Base-by-base conservation (phyloP, 1,140 invertebrate species). In the Sinonovacula constricta region DNA sequence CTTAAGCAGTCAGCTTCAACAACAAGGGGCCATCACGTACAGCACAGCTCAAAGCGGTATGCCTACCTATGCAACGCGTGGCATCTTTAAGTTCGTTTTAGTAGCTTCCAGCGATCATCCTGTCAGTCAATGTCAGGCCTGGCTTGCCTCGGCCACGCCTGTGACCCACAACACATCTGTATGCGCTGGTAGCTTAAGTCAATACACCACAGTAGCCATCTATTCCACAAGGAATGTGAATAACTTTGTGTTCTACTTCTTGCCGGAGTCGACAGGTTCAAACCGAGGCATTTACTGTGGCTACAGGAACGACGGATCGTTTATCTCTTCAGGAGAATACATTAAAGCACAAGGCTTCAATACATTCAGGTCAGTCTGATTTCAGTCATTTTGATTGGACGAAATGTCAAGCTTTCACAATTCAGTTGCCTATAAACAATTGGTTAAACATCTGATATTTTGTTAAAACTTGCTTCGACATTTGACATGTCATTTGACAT, bases 11-110 rank as follows among this genome's bases (percentile, higher is more conserved):
- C 57, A 36, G 54, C 28, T 53, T 12, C 51, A 71, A 45, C n/a
- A n/a, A n/a, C n/a, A 31, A 0, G 54, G 54, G 3, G 2, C 30
- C 3, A 33, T 59, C 4, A 57, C 68, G 24, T 71, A 24, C 39
- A 56, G n/a, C 24, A 24, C n/a, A 15, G n/a, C n/a, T n/a, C n/a
- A n/a, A n/a, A n/a, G n/a, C n/a, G 59, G 22, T 28, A 12, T 59
- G 33, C 68, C 68, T 3, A 34, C 68, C 15, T 71, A 71, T 39
- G 68, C 31, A 7, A 18, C 22, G 15, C 53, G 31, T 31, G 68
- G 68, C 14, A 18, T 39, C 22, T 45, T 36, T 34, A 33, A 59
- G 53, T 71, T 71, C 31, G 54, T 28, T 24, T 26, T 71, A 10
- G n/a, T 2, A 7, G 2, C 53, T 0, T 33, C 4, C 24, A 59